phyloP scores from a whole-genome alignment of 2,113 vertebrate species.

The Cynopterus brachyotis region DNA sequence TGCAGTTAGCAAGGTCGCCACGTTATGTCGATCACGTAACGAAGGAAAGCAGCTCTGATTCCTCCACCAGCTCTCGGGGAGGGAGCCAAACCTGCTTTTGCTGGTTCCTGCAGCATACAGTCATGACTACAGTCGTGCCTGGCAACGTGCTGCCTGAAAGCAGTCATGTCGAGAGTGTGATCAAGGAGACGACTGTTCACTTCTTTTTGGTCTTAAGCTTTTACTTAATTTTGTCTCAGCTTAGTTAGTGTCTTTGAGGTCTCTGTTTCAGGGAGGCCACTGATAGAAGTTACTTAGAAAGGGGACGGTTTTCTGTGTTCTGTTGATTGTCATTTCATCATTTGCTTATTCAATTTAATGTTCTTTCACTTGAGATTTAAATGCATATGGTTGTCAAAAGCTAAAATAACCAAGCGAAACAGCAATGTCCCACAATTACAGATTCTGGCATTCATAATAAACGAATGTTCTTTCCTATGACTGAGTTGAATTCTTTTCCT shows the following conservation, averaged over 20 bases:
- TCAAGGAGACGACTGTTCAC: not conserved
- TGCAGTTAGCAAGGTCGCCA: too few relatives aligned
- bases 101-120: not conserved
- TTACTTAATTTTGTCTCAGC: not conserved
- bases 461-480: not conserved
- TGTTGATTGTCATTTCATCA: not conserved
- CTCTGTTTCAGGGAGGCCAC: not conserved
- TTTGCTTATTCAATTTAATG: not conserved
- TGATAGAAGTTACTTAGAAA: not conserved
- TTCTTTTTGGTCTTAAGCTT: not conserved
- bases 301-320: not conserved
- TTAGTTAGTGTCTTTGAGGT: not conserved
- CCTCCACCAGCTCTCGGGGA: not conserved
- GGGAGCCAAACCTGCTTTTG: not conserved
- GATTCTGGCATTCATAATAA: not conserved
- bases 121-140: not conserved
- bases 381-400: not conserved
- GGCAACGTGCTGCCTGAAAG: not conserved
- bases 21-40: rapidly evolving
- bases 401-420: not conserved
- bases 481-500: not conserved
- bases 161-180: too few relatives aligned
- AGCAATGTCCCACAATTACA: not conserved
- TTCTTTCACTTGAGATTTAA: slow-evolving; percentile 16
- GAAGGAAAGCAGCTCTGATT: not conserved